Base-by-base conservation (phyloP, 2,797 vertebrate species). In the Gymnocypris eckloni region DNA sequence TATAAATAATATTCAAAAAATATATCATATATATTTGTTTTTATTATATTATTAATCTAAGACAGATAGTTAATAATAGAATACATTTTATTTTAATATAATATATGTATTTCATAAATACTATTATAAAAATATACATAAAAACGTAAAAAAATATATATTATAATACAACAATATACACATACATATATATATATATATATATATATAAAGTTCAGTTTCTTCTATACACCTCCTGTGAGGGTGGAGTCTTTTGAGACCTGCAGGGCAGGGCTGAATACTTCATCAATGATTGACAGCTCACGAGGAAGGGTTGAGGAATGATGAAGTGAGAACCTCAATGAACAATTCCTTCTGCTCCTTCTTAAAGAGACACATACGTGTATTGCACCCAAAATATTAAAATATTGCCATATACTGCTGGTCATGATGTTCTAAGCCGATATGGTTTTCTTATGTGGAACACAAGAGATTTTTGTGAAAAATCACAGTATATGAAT, bases 201-300 rank as follows among this genome's bases (percentile, higher is more conserved):
- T 12, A 45, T 45, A 45, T 45, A 48, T 48, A 48, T 7, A 20
- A 8, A 7, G 16, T 33, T 16, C 6, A 4, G 1, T 33, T 33
- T 66, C 15, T 16, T 67, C 28, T 33, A 33, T 10, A 16, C 56
- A 79, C 33, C 43, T 6, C 1, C 13, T 37, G 33, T 37, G 7
- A 67, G n/a, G 8, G 22, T 43, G 37, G 6, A 59, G 75, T 25
- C 22, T 45, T 15, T 2, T 13, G 25, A 48, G 77, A 66, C 1
- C 41, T 25, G 20, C 11, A 66, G 71, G 43, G 71, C 71, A 66
- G 56, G 82, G 43, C 71, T 83, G 43, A 73, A 83, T 1, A 18
- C 4, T 2, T 25, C 1, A 48, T 75, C 28, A 83, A 64, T 64
- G 54, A 83, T 83, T 83, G 56, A 82, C 59, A 41, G 70, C 1